Evolutionary conservation across 2,113 vertebrate genomes (phyloP).

Genomic region (Eonycteris spelaea): DNA sequence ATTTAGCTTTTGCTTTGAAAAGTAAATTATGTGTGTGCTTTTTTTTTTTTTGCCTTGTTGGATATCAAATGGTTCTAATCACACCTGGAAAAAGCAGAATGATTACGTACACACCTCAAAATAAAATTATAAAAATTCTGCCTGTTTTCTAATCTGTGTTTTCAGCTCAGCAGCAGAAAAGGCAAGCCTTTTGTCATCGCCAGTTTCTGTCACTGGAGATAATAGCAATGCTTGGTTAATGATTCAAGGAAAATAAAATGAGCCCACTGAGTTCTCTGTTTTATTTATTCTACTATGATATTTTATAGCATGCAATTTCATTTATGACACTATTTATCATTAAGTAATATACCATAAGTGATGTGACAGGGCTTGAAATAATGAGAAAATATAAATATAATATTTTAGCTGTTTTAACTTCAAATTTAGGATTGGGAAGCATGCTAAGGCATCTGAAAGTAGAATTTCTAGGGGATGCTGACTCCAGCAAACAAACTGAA

Average conservation of each 20-base stretch:
- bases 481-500: background rate
- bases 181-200: constrained; percentile 34
- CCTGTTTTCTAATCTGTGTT: constrained; percentile 45
- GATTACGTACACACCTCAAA: background rate
- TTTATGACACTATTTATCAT: constrained; percentile 60
- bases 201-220: constrained; percentile 51
- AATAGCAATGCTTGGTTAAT: constrained; percentile 66
- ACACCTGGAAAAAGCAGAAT: constrained; percentile 38
- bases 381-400: constrained; percentile 42
- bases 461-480: background rate
- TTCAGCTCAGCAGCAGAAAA: constrained; percentile 64
- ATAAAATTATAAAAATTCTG: constrained; percentile 30
- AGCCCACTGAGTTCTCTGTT: constrained; percentile 36
- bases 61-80: constrained; percentile 43
- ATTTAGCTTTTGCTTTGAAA: constrained; percentile 37
- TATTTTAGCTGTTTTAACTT: constrained; percentile 44
- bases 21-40: constrained; percentile 10
- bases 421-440: constrained; percentile 1
- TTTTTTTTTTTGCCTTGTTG: background rate
- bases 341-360: constrained; percentile 51
- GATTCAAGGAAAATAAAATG: constrained; percentile 71
- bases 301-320: constrained; percentile 58
- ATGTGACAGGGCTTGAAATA: constrained; percentile 26
- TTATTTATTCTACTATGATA: constrained; percentile 69
- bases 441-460: background rate